These are phyloP conservation scores for Bolinopsis microptera DNA, from an alignment of 37 sponge, comb jelly and placozoan genomes.

Conservation along the genomic window DNA sequence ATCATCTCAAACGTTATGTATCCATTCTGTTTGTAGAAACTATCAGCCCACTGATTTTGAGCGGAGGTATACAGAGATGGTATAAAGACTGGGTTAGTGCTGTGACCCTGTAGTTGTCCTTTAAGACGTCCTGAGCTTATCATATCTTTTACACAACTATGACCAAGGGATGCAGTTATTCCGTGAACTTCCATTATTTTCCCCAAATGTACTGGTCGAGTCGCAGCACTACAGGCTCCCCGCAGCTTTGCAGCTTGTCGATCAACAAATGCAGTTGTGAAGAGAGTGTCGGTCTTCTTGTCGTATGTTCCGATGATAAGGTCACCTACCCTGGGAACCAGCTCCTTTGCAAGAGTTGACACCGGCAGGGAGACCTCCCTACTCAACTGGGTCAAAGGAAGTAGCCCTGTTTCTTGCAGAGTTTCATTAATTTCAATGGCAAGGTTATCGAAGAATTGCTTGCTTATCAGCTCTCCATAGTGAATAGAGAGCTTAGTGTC, in stretches of 20 bases:
- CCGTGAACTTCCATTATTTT: slow-evolving; percentile 46
- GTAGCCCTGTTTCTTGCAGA: slow-evolving; percentile 81
- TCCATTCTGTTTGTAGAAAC: slow-evolving; percentile 86
- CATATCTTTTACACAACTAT: slow-evolving; percentile 74
- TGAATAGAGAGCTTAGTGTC: slow-evolving; percentile 73
- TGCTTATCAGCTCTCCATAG: slow-evolving; percentile 91
- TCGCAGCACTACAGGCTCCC: slow-evolving; percentile 86
- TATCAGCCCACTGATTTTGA: slow-evolving; percentile 87
- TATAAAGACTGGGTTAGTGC: slow-evolving; percentile 78
- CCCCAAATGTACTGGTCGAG: slow-evolving; percentile 67
- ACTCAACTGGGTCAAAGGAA: slow-evolving; percentile 79
- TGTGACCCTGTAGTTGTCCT: slow-evolving; percentile 77
- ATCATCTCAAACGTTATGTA: slow-evolving; percentile 68
- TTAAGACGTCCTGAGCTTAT: slow-evolving; percentile 70
- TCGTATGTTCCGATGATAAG: slow-evolving; percentile 46
- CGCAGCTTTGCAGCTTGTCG: slow-evolving; percentile 74
- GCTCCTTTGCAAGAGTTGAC: slow-evolving; percentile 46
- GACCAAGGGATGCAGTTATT: slow-evolving; percentile 40
- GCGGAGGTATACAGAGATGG: slow-evolving; percentile 78
- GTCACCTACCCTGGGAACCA: slow-evolving; percentile 32
- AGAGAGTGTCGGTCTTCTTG: slow-evolving; percentile 54
- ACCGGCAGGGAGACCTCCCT: slow-evolving; percentile 67
- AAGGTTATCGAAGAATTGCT: slow-evolving; percentile 74
- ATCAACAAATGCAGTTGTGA: slow-evolving; percentile 76
- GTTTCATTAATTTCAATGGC: slow-evolving; percentile 94